Conservation (phyloP, 1,140 invertebrate genomes). For the Rhagoletis zephyria region DNA sequence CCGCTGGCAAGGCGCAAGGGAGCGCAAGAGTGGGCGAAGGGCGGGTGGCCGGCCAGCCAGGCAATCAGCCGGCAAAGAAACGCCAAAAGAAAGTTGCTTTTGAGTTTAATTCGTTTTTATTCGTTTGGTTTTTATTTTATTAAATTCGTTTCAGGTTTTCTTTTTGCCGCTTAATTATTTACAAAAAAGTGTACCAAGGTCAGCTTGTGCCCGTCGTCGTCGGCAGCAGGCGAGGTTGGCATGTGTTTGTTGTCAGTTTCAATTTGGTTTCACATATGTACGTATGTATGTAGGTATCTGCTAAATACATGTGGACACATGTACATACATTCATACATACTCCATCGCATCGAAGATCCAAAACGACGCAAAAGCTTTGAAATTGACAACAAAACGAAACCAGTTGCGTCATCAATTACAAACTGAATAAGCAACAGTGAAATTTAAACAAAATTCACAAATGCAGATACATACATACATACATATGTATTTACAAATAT, state of each 20-base stretch:
- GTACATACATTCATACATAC: not conserved
- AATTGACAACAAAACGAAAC: not conserved
- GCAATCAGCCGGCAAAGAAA: not conserved
- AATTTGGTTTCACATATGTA: slow-evolving; percentile 1
- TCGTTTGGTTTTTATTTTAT: not conserved
- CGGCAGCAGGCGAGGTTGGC: not conserved
- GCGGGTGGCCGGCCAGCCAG: not conserved
- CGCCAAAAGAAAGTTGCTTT: slow-evolving; percentile 36
- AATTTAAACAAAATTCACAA: not conserved
- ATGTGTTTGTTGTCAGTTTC: not conserved
- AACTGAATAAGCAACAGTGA: not conserved
- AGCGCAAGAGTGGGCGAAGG: no score
- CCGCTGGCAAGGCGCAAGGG: not conserved
- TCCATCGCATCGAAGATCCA: not conserved
- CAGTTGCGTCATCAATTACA: slow-evolving; percentile 36
- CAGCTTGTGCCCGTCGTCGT: slow-evolving; percentile 5
- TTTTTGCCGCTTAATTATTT: slow-evolving; percentile 22
- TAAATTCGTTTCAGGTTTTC: not conserved
- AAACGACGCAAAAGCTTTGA: not conserved
- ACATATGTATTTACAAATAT: not conserved
- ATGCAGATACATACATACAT: not conserved
- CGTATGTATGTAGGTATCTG: not conserved
- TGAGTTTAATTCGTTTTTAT: not conserved
- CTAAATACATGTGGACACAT: no score
- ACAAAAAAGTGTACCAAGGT: slow-evolving; percentile 48